Evolutionary conservation across 2,797 vertebrate species (phyloP).

Genomic region (Coluber constrictor): DNA sequence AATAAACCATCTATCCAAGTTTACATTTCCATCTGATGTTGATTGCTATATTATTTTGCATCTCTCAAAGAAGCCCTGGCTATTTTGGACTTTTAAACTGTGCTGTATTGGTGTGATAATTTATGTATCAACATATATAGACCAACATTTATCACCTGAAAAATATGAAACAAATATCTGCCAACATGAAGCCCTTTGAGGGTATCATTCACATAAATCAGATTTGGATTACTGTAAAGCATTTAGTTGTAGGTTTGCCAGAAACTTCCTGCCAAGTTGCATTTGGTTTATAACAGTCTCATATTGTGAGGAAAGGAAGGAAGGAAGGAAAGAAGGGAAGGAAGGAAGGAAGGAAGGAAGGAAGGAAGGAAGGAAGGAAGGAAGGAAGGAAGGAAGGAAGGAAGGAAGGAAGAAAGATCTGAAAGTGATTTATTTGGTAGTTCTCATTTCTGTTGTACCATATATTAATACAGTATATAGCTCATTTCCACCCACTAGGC

Average conservation of each 20-base stretch:
- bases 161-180: constrained; percentile 26
- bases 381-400: fast-evolving
- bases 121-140: constrained; percentile 12
- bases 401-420: background rate
- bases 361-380: fast-evolving
- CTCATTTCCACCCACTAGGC: background rate
- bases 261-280: constrained; percentile 1
- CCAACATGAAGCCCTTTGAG: background rate
- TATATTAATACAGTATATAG: background rate
- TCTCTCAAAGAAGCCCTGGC: constrained; percentile 44
- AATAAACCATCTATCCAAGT: constrained; percentile 36
- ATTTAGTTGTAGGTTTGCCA: constrained; percentile 31
- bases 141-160: constrained; percentile 26
- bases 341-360: background rate
- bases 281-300: background rate
- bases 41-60: constrained; percentile 49
- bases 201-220: background rate
- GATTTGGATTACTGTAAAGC: constrained; percentile 2
- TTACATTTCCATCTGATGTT: constrained; percentile 46
- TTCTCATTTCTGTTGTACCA: background rate
- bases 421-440: background rate
- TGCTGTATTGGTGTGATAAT: constrained; percentile 7
- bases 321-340: background rate
- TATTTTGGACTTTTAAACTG: constrained; percentile 44
- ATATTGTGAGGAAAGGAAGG: background rate